Conservation (phyloP, 2,797 vertebrate species). For the Yasuhikotakia modesta region DNA sequence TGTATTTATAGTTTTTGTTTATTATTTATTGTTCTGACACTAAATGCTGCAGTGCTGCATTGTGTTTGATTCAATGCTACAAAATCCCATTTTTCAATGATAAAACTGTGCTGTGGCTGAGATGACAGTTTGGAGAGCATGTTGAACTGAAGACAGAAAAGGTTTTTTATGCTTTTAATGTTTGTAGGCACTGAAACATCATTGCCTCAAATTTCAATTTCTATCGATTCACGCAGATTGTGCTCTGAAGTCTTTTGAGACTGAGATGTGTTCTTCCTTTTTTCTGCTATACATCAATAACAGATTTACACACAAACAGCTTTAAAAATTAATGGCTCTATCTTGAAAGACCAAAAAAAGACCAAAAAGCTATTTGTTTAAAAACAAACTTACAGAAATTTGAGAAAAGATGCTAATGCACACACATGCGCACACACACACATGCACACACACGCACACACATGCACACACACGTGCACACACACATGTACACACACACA, state of each 20-base stretch:
- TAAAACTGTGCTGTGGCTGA: constrained; percentile 16
- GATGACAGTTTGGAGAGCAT: constrained; percentile 19
- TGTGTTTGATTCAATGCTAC: constrained; percentile 17
- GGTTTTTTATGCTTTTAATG: constrained; percentile 24
- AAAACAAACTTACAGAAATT: constrained; percentile 13
- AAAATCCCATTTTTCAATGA: constrained; percentile 27
- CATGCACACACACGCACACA: constrained; percentile 19
- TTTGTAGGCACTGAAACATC: constrained; percentile 30
- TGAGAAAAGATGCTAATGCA: constrained; percentile 33
- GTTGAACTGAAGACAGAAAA: constrained; percentile 28
- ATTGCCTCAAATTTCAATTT: constrained; percentile 34
- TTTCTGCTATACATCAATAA: constrained; percentile 40
- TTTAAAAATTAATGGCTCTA: constrained; percentile 33
- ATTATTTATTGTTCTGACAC: constrained; percentile 5
- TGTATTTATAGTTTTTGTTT: neutral
- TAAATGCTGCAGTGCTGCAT: neutral
- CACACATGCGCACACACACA: constrained; percentile 23
- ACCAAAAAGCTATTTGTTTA: constrained; percentile 25
- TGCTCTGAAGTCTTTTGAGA: constrained; percentile 31
- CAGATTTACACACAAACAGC: constrained; percentile 39
- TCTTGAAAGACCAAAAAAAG: constrained; percentile 27
- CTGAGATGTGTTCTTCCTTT: constrained; percentile 37
- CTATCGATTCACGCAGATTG: constrained; percentile 41
- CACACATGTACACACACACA: constrained; percentile 23
- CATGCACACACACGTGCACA: too few relatives aligned